Base-by-base conservation (phyloP, 2,888 invertebrate species). In the Cerastis rubricosa region DNA sequence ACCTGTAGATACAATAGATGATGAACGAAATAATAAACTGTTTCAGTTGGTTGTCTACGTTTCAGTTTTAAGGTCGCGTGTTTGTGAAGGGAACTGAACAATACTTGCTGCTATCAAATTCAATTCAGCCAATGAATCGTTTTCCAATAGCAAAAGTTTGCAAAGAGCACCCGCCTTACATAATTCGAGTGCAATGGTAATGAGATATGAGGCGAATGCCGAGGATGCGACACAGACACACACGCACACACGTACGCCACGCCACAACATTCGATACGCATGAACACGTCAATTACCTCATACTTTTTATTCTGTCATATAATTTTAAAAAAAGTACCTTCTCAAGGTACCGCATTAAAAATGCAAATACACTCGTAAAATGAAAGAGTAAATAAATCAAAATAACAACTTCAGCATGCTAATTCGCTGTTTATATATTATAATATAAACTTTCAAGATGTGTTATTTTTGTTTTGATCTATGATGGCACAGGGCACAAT, bases 231-330 rank as follows among this genome's bases (percentile, higher is more conserved):
- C 51, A 29, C 64, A 14, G 22, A 43, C 47, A 19, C 65, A 25
- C 29, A 49, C 19, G 19, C 77, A 29, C 35, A 35, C 74, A 73
- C 71, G 76, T 77, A 76, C 64, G 74, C 77, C 74, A 66, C 76
- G 54, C 75, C 72, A 67, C 80, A 78, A 69, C 71, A 80, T 79
- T 81, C 74, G 83, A 73, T 76, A 88, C 83, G 85, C 83, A 76
- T 79, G 73, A 80, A 76, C 81, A 89, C 74, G 63, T 57, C 78
- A 80, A 86, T 79, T 81, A 80, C 81, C 80, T 76, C 65, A 71
- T 69, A 78, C 78, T 81, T 88, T 86, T 83, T 85, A 80, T 77
- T 79, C 78, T 69, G 74, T 79, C 79, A 77, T 83, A 84, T 74
- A 78, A 83, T 81, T 82, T 88, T 73, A 77, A 78, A 77, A 80